Base-by-base conservation (phyloP, 1,140 invertebrate species). In the Gryon sp. region DNA sequence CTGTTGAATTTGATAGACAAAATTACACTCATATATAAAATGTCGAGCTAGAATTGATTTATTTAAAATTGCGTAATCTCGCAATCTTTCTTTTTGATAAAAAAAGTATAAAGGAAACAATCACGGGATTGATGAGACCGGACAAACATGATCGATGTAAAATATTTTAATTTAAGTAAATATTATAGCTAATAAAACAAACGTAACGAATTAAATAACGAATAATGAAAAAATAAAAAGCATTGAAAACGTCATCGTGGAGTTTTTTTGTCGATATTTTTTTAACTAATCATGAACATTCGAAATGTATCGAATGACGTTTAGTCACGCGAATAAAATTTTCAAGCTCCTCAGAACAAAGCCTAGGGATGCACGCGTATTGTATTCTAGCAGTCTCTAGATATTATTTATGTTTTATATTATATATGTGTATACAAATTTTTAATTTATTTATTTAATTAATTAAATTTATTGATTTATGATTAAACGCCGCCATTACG, bases 381-480 rank as follows among this genome's bases (percentile, higher is more conserved):
- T 84, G 68, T 83, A 76, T 81, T 86, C 82, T 80, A 81, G 74
- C 82, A 83, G 78, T 84, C 84, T 86, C 85, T 83, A 81, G 82
- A 88, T 80, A 82, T 81, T 86, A 86, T 87, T 87, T 86, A 86
- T 86, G 84, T 87, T 87, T 88, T 87, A 86, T 86, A 88, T 87
- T 80, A 84, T 85, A 84, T 81, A 80, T 83, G 80, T 85, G 82
- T 86, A 86, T 86, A 86, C 84, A 85, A 86, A 87, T 86, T 87
- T 86, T 85, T 87, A 87, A 87, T 87, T 87, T 87, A 87, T 87
- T 87, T 87, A 87, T 87, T 87, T 88, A 88, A 87, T 86, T 87
- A 80, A 87, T 86, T 87, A 87, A 87, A 87, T 88, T 88, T 88
- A 88, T 88, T 88, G 83, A 87, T 87, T 87, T 85, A 87, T 76